These are phyloP conservation scores for Tamias sibiricus DNA, from an alignment of 2,113 vertebrate genomes.

Conservation along the genomic window DNA sequence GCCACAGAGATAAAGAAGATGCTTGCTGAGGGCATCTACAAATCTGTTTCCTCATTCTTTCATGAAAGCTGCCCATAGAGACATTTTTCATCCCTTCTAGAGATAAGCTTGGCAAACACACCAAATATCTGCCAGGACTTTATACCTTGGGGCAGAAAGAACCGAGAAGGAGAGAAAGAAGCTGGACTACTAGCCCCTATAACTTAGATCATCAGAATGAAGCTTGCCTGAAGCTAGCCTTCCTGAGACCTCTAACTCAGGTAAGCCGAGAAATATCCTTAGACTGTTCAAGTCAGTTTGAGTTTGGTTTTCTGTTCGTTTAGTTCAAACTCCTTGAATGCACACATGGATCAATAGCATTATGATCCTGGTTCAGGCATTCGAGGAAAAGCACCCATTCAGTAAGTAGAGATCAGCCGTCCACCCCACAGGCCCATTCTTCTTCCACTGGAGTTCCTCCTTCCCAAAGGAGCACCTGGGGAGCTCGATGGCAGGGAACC, in stretches of 20 bases:
- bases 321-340: background rate
- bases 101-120: background rate
- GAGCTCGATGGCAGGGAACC: background rate
- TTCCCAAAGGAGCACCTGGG: background rate
- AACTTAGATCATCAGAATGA: background rate
- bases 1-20: background rate
- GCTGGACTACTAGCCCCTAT: background rate
- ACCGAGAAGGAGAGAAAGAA: background rate
- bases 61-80: background rate
- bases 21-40: background rate
- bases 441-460: background rate
- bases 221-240: background rate
- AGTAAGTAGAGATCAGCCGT: background rate
- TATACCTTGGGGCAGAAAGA: too few relatives aligned
- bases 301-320: background rate
- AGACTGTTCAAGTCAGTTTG: background rate
- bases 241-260: background rate
- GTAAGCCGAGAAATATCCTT: background rate
- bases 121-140: background rate
- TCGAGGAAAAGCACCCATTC: background rate
- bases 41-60: background rate
- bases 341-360: background rate
- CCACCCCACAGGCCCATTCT: background rate
- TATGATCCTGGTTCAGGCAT: background rate
- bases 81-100: background rate